Evolutionary conservation across 2,888 invertebrate species (phyloP).

Genomic region (Argyra leucocephala): DNA sequence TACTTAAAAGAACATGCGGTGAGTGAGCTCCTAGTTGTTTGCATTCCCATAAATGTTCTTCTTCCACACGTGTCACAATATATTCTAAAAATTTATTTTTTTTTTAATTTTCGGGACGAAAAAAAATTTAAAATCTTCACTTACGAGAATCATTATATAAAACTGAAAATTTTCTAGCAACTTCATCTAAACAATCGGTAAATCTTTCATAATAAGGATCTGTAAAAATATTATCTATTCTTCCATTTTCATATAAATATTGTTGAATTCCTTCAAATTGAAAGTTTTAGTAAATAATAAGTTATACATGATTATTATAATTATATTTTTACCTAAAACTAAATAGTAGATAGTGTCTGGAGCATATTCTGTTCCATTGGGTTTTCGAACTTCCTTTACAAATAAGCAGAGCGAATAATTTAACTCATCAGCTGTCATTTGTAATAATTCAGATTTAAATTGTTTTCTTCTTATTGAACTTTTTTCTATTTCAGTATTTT

Average conservation of each 20-base stretch:
- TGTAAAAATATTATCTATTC: slow-evolving; percentile 92
- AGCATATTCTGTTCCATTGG: slow-evolving; percentile 84
- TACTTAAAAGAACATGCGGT: slow-evolving; percentile 84
- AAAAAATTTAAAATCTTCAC: slow-evolving; percentile 32
- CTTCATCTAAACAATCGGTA: slow-evolving; percentile 82
- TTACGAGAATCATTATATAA: slow-evolving; percentile 76
- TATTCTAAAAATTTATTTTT: slow-evolving; percentile 53
- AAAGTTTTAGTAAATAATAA: neutral
- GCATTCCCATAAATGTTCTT: slow-evolving; percentile 93
- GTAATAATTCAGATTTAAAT: slow-evolving; percentile 80
- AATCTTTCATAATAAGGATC: slow-evolving; percentile 88
- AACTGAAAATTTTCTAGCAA: slow-evolving; percentile 74
- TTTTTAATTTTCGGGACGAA: neutral
- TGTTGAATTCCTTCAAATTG: slow-evolving; percentile 67
- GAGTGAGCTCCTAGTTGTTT: slow-evolving; percentile 93
- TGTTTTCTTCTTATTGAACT: slow-evolving; percentile 65
- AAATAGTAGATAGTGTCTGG: slow-evolving; percentile 92
- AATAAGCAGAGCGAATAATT: slow-evolving; percentile 83
- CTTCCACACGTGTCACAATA: slow-evolving; percentile 86
- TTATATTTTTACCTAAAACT: slow-evolving; percentile 61
- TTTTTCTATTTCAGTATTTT: slow-evolving; percentile 79
- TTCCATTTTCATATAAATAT: slow-evolving; percentile 84
- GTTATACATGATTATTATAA: neutral
- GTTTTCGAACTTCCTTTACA: slow-evolving; percentile 86
- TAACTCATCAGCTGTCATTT: slow-evolving; percentile 81